Evolutionary conservation across 2,113 vertebrate species (phyloP).

Genomic region (Scopus umbretta): DNA sequence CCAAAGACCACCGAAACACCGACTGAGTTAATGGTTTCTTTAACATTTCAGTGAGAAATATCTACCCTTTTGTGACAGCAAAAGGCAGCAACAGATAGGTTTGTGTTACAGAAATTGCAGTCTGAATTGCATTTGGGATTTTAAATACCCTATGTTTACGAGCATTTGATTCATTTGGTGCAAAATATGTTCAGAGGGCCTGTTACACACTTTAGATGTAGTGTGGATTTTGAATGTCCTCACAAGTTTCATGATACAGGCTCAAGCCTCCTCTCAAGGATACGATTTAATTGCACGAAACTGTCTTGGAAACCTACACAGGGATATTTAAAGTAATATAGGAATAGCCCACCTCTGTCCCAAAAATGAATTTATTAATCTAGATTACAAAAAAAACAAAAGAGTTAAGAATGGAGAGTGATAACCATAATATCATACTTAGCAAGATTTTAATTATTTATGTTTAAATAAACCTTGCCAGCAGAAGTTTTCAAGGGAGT

Average conservation of each 20-base stretch:
- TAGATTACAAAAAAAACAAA: not conserved
- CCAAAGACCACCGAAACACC: not conserved
- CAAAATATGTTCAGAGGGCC: not conserved
- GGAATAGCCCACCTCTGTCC: not conserved
- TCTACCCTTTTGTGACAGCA: not conserved
- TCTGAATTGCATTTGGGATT: not conserved
- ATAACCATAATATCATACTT: not conserved
- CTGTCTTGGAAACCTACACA: not conserved
- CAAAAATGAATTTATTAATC: not conserved
- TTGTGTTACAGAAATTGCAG: not conserved
- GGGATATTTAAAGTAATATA: not conserved
- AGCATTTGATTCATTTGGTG: not conserved
- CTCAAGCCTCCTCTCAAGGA: not conserved
- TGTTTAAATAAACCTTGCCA: not conserved
- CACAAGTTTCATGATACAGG: not conserved
- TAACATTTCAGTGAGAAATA: not conserved
- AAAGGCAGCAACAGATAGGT: not conserved
- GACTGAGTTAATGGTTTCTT: not conserved
- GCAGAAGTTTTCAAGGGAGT: not conserved
- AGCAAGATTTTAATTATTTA: not conserved
- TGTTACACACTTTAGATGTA: not conserved
- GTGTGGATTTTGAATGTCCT: not conserved
- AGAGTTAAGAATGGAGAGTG: not conserved
- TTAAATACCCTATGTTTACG: not conserved
- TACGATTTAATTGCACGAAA: not conserved